Conservation (phyloP, 1,140 invertebrate genomes). For the Drosophila miranda region DNA sequence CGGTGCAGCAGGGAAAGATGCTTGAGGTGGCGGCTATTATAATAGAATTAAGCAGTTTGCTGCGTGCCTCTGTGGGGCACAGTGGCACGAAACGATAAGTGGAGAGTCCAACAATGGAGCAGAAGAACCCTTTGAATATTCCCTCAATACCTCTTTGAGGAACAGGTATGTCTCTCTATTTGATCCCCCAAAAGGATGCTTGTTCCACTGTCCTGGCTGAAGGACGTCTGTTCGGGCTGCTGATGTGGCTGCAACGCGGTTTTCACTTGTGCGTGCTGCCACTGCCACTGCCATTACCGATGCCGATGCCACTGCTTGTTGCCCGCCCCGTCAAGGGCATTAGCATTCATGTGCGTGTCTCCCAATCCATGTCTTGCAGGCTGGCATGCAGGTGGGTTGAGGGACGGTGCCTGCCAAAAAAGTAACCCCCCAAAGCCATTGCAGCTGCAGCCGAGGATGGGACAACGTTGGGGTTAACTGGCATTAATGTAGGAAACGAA, state of each 20-base stretch:
- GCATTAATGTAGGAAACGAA: too few species aligned
- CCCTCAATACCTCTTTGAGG: not conserved
- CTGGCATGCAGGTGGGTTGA: not conserved
- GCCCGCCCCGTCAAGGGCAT: slow-evolving; percentile 27
- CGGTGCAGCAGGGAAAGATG: not conserved
- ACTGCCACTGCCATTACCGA: slow-evolving; percentile 27
- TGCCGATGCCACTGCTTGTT: slow-evolving; percentile 6
- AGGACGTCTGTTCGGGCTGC: slow-evolving; percentile 36
- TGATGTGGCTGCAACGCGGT: slow-evolving; percentile 65
- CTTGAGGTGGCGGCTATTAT: slow-evolving; percentile 33
- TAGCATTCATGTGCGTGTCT: slow-evolving; percentile 72
- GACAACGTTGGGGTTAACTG: slow-evolving; percentile 75
- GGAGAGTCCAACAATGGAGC: not conserved
- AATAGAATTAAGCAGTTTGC: slow-evolving; percentile 72
- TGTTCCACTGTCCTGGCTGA: slow-evolving; percentile 31
- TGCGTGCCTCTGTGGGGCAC: slow-evolving; percentile 31
- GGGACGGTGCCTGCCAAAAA: slow-evolving; percentile 41
- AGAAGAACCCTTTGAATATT: not conserved
- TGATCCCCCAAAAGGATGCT: not conserved
- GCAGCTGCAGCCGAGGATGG: slow-evolving; percentile 56
- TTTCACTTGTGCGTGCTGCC: slow-evolving; percentile 71
- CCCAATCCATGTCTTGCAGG: slow-evolving; percentile 1
- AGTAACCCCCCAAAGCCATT: slow-evolving; percentile 55
- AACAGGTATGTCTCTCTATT: not conserved
- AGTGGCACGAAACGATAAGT: slow-evolving; percentile 16